These are phyloP conservation scores for Oncorhynchus gorbuscha DNA, from an alignment of 2,113 vertebrate species.

Conservation along the genomic window DNA sequence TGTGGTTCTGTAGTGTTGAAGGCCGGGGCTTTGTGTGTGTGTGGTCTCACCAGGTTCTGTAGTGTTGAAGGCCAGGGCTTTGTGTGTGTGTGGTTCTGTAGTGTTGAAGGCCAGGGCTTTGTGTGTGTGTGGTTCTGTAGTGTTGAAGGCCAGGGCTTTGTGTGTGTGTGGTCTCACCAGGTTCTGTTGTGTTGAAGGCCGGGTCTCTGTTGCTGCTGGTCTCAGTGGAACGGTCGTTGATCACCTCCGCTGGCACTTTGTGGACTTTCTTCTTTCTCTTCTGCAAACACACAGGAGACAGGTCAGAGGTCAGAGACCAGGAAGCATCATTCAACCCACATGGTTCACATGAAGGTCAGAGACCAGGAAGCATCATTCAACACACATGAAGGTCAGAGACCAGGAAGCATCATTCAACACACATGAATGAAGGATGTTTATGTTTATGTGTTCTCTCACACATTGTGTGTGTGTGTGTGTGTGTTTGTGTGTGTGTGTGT, in stretches of 20 bases:
- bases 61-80: too few relatives aligned
- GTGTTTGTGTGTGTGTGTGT: slow-evolving; percentile 23
- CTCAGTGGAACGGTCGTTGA: slow-evolving; percentile 44
- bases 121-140: too few relatives aligned
- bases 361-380: neutral
- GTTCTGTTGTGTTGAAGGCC: slow-evolving; percentile 26
- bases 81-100: neutral
- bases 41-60: too few relatives aligned
- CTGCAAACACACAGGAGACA: slow-evolving; percentile 57
- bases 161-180: slow-evolving; percentile 48
- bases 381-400: neutral
- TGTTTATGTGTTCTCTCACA: too few relatives aligned
- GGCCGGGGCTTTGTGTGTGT: too few relatives aligned
- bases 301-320: too few relatives aligned
- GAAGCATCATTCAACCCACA: neutral
- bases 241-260: slow-evolving; percentile 66
- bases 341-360: neutral
- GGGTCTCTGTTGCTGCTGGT: slow-evolving; percentile 17
- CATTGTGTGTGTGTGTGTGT: neutral
- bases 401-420: neutral
- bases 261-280: slow-evolving; percentile 74
- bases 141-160: neutral
- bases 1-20: too few relatives aligned
- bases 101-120: neutral
- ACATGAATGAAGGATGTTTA: neutral